Evolutionary conservation across 2,797 vertebrate genomes (phyloP).

Genomic region (Phataginus tricuspis): DNA sequence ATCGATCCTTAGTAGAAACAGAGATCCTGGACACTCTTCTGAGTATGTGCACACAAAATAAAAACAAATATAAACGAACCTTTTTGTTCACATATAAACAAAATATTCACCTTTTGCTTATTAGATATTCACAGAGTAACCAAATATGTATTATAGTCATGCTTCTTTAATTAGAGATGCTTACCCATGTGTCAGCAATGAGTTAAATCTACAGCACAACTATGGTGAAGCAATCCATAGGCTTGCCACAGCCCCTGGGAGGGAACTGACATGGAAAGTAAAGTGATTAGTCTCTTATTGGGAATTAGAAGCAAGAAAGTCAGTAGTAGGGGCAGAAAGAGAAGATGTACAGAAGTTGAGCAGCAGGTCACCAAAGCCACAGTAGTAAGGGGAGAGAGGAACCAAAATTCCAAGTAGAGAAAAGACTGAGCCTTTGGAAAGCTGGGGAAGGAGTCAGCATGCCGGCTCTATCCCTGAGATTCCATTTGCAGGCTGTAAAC

Average conservation of each 20-base stretch:
- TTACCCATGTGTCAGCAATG: background rate
- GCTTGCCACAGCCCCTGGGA: background rate
- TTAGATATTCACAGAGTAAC: background rate
- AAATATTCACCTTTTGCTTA: background rate
- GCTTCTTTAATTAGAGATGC: background rate
- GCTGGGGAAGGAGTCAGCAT: rapidly evolving
- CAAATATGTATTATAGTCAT: background rate
- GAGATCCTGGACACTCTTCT: background rate
- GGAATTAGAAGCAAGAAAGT: background rate
- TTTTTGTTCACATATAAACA: background rate
- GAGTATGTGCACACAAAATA: background rate
- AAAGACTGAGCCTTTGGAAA: background rate
- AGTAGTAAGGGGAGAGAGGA: background rate
- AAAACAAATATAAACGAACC: background rate
- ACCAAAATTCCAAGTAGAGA: background rate
- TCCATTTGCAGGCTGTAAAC: background rate
- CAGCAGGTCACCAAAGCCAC: background rate
- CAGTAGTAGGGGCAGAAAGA: background rate
- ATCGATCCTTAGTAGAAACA: background rate
- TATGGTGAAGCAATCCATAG: background rate
- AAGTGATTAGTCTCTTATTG: background rate
- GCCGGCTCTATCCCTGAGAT: background rate
- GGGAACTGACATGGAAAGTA: background rate
- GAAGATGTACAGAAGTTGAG: background rate
- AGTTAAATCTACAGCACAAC: background rate